Evolutionary conservation across 1,140 invertebrate species (phyloP).

Genomic region (Aphis gossypii): DNA sequence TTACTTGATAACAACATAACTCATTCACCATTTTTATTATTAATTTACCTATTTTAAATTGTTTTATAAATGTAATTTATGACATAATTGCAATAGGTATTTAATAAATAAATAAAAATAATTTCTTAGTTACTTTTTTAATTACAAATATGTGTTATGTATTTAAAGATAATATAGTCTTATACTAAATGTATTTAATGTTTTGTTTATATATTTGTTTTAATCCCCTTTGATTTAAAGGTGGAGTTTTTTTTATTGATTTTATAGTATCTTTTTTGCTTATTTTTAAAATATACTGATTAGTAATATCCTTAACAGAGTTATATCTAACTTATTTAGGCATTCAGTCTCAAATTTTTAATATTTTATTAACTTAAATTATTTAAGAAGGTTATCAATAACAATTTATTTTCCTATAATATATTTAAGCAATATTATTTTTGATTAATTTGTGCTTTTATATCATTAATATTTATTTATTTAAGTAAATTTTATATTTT

Average conservation of each 20-base stretch:
- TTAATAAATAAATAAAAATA: not conserved
- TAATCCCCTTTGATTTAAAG: not conserved
- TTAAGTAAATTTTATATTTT: not conserved
- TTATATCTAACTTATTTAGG: not conserved
- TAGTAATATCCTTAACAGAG: not conserved
- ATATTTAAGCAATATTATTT: not conserved
- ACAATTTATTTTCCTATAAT: not conserved
- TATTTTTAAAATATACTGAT: not conserved
- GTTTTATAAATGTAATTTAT: not conserved
- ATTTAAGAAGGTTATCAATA: not conserved
- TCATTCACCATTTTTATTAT: not conserved
- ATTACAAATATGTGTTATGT: not conserved
- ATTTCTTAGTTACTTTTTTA: not conserved
- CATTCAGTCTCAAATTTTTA: not conserved
- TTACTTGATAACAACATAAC: not conserved
- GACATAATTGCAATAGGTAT: not conserved
- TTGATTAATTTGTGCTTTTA: not conserved
- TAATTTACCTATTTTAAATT: not conserved
- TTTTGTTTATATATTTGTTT: not conserved
- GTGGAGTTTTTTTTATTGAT: not conserved
- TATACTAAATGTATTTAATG: not conserved
- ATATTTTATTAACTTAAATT: not conserved
- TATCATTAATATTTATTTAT: not conserved
- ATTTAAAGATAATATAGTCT: not conserved
- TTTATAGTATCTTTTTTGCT: too few relatives aligned